Evolutionary conservation across 2,888 invertebrate genomes (phyloP), one percentile per base, ranked within the genome.

Genomic region (Ophion ventricosus): DNA sequence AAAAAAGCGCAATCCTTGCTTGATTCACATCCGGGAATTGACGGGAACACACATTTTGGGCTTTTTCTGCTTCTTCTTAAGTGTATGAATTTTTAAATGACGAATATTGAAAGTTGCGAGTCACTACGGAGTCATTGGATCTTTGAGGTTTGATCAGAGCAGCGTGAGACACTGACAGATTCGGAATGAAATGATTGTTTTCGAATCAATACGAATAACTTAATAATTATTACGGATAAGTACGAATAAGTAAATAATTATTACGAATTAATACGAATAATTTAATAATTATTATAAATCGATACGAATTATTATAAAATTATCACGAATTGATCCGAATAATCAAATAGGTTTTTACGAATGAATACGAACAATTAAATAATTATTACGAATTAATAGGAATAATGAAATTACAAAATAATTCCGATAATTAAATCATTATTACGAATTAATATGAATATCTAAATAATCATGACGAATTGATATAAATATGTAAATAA

Each of bases 1-100:
- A 70, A 79, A 72, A 63, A 79, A 63, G 23, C 23, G 40, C 54
- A 56, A 14, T n/a, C 56, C 67, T 57, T 57, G 23, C 43, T 74
- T 26, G n/a, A 63, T 74, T 59, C 63, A 26, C 59, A 10, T 73
- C 59, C 43, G 17, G 20, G 43, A 63, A 74, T 56, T 23, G 56
- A 35, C 23, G 20, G 17, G 35, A 73, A 59, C n/a, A 40, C n/a
- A 61, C 35, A 40, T 73, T 57, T 49, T 49, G 17, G 49, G 3
- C 8, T 49, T 20, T 57, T 35, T 72, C 10, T 35, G n/a, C n/a
- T n/a, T n/a, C n/a, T 56, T 14, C 14, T 29, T 10, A 23, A 35
- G 17, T 26, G 25, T n/a, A 35, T 11, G 35, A 20, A 59, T 56
- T 40, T 35, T 11, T 7, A 8, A 8, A 35, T 14, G 20, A 17